Conservation (phyloP, 2,797 vertebrate species). For the Amphiprion clarkii region DNA sequence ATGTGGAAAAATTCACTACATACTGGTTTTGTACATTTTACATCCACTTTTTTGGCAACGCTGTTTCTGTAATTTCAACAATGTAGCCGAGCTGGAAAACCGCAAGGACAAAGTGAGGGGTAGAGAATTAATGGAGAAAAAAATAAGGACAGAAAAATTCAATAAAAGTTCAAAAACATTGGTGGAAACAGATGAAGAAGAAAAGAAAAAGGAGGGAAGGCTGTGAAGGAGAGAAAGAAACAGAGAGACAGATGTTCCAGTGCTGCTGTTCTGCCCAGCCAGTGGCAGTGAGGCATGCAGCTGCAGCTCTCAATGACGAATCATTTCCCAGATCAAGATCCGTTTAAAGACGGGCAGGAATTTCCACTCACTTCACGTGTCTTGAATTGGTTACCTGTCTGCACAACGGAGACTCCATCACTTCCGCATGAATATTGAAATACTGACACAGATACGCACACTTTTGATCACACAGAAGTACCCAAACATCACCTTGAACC, state of each 20-base stretch:
- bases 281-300: constrained; percentile 56
- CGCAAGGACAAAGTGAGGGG: neutral
- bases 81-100: no score
- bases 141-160: neutral
- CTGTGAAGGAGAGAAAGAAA: constrained; percentile 32
- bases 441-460: neutral
- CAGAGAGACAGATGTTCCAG: constrained; percentile 60
- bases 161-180: neutral
- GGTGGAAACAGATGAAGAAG: constrained; percentile 13
- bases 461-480: constrained; percentile 7
- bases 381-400: constrained; percentile 52
- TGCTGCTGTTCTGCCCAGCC: constrained; percentile 38
- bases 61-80: neutral
- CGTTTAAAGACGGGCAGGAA: constrained; percentile 57
- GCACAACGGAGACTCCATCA: constrained; percentile 18
- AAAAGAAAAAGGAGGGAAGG: constrained; percentile 23
- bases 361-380: constrained; percentile 67
- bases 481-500: neutral
- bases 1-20: neutral
- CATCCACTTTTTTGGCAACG: neutral
- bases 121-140: no score
- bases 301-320: constrained; percentile 62
- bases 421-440: constrained; percentile 6
- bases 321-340: constrained; percentile 68
- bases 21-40: neutral